Evolutionary conservation across 2,888 invertebrate genomes (phyloP).

Genomic region (Eutolmus rufibarbis): DNA sequence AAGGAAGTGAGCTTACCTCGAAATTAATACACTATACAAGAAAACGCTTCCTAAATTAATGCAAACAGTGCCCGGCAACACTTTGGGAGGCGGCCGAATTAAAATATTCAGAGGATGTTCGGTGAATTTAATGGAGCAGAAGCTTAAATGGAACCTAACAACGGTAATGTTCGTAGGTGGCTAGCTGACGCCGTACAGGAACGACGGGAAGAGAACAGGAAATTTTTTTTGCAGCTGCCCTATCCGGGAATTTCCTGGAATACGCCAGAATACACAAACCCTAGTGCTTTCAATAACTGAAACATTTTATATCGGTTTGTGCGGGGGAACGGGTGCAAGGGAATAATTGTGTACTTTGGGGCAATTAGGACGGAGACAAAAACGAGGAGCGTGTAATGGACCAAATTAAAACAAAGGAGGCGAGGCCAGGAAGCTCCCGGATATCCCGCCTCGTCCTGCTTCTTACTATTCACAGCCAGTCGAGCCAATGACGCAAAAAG

Average conservation of each 20-base stretch:
- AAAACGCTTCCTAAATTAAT: conserved; percentile 13
- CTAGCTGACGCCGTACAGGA: neutral
- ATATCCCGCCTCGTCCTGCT: neutral
- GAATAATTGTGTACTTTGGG: conserved; percentile 12
- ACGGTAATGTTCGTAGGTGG: neutral
- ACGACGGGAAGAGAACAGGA: neutral
- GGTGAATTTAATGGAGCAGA: conserved; percentile 9
- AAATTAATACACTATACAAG: conserved; percentile 12
- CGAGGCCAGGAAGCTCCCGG: neutral
- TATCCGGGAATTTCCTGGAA: neutral
- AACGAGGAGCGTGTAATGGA: neutral
- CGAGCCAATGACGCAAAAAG: neutral
- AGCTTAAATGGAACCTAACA: conserved; percentile 25
- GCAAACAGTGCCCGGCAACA: conserved; percentile 1
- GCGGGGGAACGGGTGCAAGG: neutral
- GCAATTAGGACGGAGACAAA: conserved; percentile 1
- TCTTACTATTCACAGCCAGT: neutral
- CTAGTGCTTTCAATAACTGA: conserved; percentile 6
- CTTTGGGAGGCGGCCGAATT: neutral
- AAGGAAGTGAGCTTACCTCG: neutral
- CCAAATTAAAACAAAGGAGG: neutral
- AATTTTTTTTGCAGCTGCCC: neutral
- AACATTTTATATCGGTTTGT: conserved; percentile 6
- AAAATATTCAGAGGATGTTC: conserved; percentile 19
- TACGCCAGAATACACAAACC: neutral